Conservation (phyloP, 2,888 invertebrate genomes). For the Neria commutata region DNA sequence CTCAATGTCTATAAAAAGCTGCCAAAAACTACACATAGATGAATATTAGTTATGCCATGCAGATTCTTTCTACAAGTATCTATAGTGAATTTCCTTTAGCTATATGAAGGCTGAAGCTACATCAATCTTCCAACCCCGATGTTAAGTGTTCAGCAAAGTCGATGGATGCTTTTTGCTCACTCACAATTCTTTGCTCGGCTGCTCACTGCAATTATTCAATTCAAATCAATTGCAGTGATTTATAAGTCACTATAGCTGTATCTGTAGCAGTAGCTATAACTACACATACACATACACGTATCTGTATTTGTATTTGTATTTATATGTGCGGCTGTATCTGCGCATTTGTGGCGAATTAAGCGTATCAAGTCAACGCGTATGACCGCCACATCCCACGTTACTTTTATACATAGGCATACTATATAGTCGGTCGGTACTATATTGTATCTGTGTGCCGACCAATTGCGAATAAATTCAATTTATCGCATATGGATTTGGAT, state of each 20-base stretch:
- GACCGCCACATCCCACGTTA: no score
- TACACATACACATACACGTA: constrained; percentile 5
- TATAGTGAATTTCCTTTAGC: no score
- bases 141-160: no score
- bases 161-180: no score
- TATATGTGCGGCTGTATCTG: constrained; percentile 1
- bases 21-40: no score
- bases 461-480: constrained; percentile 59
- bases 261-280: neutral
- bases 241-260: neutral
- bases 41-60: no score
- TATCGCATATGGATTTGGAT: constrained; percentile 55
- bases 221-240: constrained; percentile 52
- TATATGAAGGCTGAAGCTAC: no score
- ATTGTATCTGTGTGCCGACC: constrained; percentile 35
- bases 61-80: no score
- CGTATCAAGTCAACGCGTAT: neutral
- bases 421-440: neutral
- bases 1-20: no score
- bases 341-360: neutral
- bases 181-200: neutral
- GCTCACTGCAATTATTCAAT: constrained; percentile 54
- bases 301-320: constrained; percentile 2
- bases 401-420: neutral
- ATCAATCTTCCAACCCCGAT: no score